Evolutionary conservation across 2,888 invertebrate species (phyloP).

Genomic region (Tineola bisselliella): DNA sequence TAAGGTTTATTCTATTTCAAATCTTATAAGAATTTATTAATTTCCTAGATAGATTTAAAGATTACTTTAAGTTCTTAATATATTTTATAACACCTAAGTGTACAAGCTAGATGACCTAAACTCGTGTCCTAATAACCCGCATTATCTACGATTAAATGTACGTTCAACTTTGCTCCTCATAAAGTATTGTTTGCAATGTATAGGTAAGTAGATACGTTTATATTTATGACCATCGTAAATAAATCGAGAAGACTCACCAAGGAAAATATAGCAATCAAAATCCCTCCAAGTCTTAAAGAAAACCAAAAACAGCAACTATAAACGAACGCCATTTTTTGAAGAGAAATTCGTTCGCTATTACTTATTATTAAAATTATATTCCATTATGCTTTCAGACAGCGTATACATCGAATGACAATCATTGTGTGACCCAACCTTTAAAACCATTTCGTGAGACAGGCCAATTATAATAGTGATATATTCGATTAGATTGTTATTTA

Average conservation of each 20-base stretch:
- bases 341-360: background rate
- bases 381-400: background rate
- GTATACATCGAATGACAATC: background rate
- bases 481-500: constrained; percentile 4
- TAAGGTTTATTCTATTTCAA: too few species aligned
- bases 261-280: constrained; percentile 47
- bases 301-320: constrained; percentile 63
- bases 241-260: constrained; percentile 29
- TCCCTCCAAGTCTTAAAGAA: constrained; percentile 52
- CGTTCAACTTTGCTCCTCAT: background rate
- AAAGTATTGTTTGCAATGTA: background rate
- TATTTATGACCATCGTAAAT: too few species aligned
- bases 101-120: too few species aligned
- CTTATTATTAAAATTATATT: background rate
- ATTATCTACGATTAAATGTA: too few species aligned
- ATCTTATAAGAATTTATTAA: too few species aligned
- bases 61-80: background rate
- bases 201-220: background rate
- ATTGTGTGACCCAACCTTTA: background rate
- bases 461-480: background rate
- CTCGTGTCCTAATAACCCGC: too few species aligned
- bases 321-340: constrained; percentile 40
- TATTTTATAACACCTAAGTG: background rate
- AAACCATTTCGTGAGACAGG: constrained; percentile 1
- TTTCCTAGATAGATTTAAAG: too few species aligned